These are phyloP conservation scores for Acromyrmex charruanus DNA, from an alignment of 1,140 invertebrate species.

Conservation along the genomic window DNA sequence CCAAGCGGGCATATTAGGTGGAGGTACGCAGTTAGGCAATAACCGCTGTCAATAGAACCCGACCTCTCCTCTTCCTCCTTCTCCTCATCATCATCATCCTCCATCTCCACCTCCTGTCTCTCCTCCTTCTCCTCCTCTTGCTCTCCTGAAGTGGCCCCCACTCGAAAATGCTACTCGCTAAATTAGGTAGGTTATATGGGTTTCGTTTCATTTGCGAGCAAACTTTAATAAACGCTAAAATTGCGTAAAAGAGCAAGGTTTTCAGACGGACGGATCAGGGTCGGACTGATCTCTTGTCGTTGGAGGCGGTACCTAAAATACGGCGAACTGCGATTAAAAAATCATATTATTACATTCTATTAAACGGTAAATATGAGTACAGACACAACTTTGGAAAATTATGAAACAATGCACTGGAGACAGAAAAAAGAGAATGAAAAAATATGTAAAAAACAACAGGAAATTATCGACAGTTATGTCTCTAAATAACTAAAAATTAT, in stretches of 20 bases:
- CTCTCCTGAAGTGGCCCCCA: constrained; percentile 79
- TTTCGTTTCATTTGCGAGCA: constrained; percentile 87
- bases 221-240: constrained; percentile 88
- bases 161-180: constrained; percentile 87
- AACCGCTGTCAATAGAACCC: constrained; percentile 87
- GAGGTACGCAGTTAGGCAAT: constrained; percentile 87
- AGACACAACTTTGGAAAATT: constrained; percentile 7
- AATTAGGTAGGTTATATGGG: constrained; percentile 88
- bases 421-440: neutral
- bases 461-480: neutral
- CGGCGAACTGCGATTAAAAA: constrained; percentile 10
- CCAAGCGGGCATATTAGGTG: constrained; percentile 86
- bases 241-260: constrained; percentile 88
- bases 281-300: constrained; percentile 74
- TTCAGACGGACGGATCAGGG: constrained; percentile 85
- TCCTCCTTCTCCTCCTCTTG: constrained; percentile 60
- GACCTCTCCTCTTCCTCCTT: constrained; percentile 73
- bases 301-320: constrained; percentile 48
- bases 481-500: neutral
- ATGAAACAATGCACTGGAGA: neutral
- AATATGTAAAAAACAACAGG: neutral
- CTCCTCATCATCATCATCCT: constrained; percentile 39
- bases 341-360: constrained; percentile 46
- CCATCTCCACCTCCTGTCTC: constrained; percentile 64
- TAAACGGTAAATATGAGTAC: constrained; percentile 31